Conservation (phyloP, 2,113 vertebrate species). For the Siniperca chuatsi region DNA sequence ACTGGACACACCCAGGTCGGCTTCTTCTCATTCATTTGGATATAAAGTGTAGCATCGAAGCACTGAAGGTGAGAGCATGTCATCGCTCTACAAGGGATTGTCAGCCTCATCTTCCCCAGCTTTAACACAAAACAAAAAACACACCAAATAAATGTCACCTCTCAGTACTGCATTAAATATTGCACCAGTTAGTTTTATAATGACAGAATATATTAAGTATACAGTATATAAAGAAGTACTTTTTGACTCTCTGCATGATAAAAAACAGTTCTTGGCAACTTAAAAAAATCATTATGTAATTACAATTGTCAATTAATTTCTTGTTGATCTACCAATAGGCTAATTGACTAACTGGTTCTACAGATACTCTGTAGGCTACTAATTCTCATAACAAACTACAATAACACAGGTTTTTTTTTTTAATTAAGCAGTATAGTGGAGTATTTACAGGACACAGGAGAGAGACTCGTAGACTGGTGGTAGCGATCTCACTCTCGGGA, state of each 20-base stretch:
- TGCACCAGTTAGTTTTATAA: neutral
- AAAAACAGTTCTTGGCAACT: neutral
- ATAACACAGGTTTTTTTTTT: neutral
- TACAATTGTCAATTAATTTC: neutral
- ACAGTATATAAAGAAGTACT: neutral
- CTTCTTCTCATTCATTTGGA: slow-evolving; percentile 99
- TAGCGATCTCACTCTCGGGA: slow-evolving; percentile 99
- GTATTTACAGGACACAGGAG: slow-evolving; percentile 96
- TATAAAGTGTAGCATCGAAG: slow-evolving; percentile 97
- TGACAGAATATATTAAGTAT: neutral
- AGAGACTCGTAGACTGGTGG: slow-evolving; percentile 96
- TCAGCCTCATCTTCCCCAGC: slow-evolving; percentile 99
- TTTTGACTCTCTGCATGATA: neutral
- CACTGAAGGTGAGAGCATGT: slow-evolving; percentile 98
- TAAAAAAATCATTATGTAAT: neutral
- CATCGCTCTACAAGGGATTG: slow-evolving; percentile 93
- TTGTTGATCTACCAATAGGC: neutral
- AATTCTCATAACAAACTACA: neutral
- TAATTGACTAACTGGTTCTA: neutral
- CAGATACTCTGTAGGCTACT: neutral
- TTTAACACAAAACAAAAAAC: slow-evolving; percentile 65
- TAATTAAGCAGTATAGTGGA: neutral
- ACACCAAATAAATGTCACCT: neutral
- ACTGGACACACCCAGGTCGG: slow-evolving; percentile 99
- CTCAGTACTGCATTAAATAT: neutral